A percentile compares a stretch with the other conserved stretches of the same genome.
Conservation (phyloP, 2,113 vertebrate species). For the Heterocephalus glaber region DNA sequence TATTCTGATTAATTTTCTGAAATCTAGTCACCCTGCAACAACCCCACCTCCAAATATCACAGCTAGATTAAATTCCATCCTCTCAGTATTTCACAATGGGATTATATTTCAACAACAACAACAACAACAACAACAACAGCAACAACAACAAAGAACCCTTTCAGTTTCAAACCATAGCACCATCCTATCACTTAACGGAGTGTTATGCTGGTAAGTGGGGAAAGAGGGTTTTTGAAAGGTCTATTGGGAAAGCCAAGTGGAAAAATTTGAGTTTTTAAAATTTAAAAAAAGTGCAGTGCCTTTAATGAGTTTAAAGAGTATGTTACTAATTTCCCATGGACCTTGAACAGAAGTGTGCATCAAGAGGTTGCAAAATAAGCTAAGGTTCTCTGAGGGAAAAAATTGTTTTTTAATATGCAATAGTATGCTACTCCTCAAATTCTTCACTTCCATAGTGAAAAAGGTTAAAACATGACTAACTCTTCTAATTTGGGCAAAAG, state of each 20-base stretch:
- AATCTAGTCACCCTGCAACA: not conserved
- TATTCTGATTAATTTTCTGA: not conserved
- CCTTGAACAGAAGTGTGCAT: not conserved
- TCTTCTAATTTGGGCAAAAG: conserved; percentile 51
- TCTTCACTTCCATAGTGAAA: conserved; percentile 62
- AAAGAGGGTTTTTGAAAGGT: not conserved
- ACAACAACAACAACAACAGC: not conserved
- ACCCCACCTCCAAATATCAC: not conserved
- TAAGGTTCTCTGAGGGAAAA: not conserved
- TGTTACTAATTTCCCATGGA: not conserved
- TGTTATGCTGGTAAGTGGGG: not conserved
- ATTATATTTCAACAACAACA: not conserved
- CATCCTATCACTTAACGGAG: not conserved
- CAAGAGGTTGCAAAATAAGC: not conserved
- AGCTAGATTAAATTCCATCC: not conserved
- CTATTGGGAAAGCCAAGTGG: not conserved
- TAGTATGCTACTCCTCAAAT: not conserved
- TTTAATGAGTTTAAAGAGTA: not conserved
- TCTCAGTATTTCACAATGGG: not conserved
- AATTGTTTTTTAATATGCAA: not conserved
- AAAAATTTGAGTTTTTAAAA: conserved; percentile 5
- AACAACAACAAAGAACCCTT: not conserved
- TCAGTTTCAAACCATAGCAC: not conserved
- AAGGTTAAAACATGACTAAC: conserved; percentile 71
- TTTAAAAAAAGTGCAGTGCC: not conserved